phyloP scores from a whole-genome alignment of 2,113 vertebrate species.

The Lophura nycthemera region DNA sequence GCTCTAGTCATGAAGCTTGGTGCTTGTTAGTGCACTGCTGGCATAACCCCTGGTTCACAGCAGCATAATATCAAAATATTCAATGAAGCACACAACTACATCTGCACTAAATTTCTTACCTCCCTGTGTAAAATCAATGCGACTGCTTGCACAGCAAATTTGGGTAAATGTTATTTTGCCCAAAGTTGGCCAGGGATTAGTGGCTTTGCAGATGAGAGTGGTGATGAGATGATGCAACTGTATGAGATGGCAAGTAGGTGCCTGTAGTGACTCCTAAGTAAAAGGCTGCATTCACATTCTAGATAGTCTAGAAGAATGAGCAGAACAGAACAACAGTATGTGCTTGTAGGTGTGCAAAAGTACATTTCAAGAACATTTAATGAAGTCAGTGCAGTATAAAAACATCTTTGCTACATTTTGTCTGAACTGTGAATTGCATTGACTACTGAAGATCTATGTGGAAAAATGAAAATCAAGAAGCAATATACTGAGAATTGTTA shows the following conservation, averaged over 20 bases:
- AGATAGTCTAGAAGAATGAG: background rate
- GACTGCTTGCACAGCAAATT: background rate
- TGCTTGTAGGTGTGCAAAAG: background rate
- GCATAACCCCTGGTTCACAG: background rate
- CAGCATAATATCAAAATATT: background rate
- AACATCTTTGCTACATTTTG: constrained; percentile 13
- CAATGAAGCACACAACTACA: background rate
- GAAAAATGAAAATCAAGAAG: constrained; percentile 49
- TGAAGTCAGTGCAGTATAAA: background rate
- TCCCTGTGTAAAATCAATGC: background rate
- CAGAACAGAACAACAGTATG: background rate
- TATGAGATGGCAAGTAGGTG: background rate
- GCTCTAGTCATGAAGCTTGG: background rate
- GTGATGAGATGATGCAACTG: background rate
- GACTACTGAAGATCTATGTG: constrained; percentile 17
- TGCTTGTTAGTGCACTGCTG: background rate
- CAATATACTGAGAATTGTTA: constrained; percentile 42
- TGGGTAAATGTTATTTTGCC: background rate
- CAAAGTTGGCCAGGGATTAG: background rate
- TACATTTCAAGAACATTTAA: background rate
- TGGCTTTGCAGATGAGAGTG: accelerated
- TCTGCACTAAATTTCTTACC: background rate
- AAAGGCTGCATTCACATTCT: background rate
- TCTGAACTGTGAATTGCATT: constrained; percentile 1
- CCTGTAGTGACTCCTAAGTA: background rate